These are phyloP conservation scores for Phortica okadai DNA, from an alignment of 2,888 invertebrate genomes.

Conservation along the genomic window DNA sequence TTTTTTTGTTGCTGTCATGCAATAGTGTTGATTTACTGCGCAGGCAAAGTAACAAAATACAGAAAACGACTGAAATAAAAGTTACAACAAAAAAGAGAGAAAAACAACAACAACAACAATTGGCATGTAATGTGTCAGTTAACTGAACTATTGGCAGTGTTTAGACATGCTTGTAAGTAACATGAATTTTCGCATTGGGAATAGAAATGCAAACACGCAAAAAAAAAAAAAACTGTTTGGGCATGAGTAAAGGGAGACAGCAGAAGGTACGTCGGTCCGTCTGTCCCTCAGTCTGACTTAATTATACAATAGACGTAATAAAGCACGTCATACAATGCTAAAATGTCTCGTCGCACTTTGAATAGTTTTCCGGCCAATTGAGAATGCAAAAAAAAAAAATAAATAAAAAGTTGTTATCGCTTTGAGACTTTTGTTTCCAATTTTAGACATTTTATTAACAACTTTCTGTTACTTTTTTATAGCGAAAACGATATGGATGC, in stretches of 20 bases:
- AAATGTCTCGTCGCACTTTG: background rate
- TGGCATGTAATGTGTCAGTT: slow-evolving; percentile 17
- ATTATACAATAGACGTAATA: background rate
- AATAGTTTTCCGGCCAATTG: background rate
- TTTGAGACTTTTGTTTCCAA: background rate
- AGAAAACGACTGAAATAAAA: background rate
- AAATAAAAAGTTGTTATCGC: slow-evolving; percentile 16
- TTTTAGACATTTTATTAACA: slow-evolving; percentile 19
- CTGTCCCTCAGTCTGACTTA: background rate
- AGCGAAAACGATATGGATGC: slow-evolving; percentile 92
- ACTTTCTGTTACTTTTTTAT: slow-evolving; percentile 57
- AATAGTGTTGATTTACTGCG: slow-evolving; percentile 9
- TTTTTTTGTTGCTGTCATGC: background rate
- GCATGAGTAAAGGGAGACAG: slow-evolving; percentile 25
- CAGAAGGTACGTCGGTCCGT: background rate
- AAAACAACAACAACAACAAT: background rate
- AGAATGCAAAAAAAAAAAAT: slow-evolving; percentile 45
- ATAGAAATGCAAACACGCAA: background rate
- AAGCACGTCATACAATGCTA: background rate
- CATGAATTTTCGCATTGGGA: background rate
- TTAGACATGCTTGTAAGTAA: slow-evolving; percentile 4
- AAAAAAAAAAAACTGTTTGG: too few relatives aligned
- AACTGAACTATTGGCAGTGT: background rate
- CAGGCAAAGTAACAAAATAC: background rate
- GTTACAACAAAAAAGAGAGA: background rate